Base-by-base conservation (phyloP, 2,888 invertebrate species). In the Calliphora vomitoria region DNA sequence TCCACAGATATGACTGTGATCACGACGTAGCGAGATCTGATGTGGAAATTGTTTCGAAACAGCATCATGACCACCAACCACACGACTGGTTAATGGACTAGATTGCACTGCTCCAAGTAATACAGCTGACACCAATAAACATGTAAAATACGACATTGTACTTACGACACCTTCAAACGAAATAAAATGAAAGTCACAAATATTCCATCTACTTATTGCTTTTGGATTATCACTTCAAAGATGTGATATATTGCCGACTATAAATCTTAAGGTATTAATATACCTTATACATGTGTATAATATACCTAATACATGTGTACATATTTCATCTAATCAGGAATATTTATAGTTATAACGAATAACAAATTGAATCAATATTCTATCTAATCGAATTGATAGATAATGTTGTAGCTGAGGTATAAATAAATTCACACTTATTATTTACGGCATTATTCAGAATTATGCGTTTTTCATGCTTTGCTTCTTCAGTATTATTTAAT, bases 21-120 rank as follows among this genome's bases (percentile, higher is more conserved):
- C n/a, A 3, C 38, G 66, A 35, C 89, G 88, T 58, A 92, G 64
- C 0, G 93, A 93, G 5, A 92, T 88, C 90, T 93, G 92, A 89
- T 92, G 90, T 0, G 93, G 93, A 86, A 92, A 93, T 80, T 93
- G 91, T 11, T 89, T 91, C 11, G 87, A 72, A 4, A 41, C 64
- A 4, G 93, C 93, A 38, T 90, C 82, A 5, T 89, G 72, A 4
- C 93, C 93, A 41, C 91, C 91, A 31, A 90, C 88, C 44, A 90
- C 85, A 47, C 89, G 89, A 15, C 72, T 81, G 0, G 20, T 53
- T 3, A 66, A 44, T 11, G 80, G 76, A 53, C 60, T 82, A 10
- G 87, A 64, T 6, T n/a, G 83, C 4, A 78, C 82, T 11, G 35
- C 20, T 13, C 81, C 71, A 13, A 66, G 0, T 2, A 85, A 47